Base-by-base conservation (phyloP, 2,888 invertebrate species). In the Trissoscelio sp. region DNA sequence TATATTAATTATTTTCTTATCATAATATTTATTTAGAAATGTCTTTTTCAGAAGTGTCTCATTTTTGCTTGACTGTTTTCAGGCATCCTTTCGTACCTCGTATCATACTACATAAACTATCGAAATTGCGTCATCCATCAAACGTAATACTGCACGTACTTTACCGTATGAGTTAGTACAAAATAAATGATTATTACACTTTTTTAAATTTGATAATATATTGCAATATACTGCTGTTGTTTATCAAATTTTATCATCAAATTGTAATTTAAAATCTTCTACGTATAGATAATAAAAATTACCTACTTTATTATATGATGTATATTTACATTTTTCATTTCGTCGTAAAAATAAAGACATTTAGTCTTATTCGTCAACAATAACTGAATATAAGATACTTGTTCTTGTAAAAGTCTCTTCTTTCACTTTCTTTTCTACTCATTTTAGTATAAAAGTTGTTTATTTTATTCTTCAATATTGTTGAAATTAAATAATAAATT, bases 111-210 rank as follows among this genome's bases (percentile, higher is more conserved):
- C 69, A 69, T 62, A 77, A 77, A 69, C 60, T 62, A 77, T 69
- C 58, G 69, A 62, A 77, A 77, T 77, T 77, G 69, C 69, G 28
- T 77, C 69, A 69, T 77, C 60, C 69, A 77, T 77, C 77, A 77
- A 69, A 69, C n/a, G 46, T 66, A 74, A 74, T 66, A 57, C 53
- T 16, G 69, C 46, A 44, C 46, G 44, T 77, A 69, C 55, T 77
- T 51, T 42, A 37, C 57, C 37, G 6, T 28, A 22, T 42, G 67
- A 58, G 58, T 75, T 60, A 31, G 48, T 67, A 24, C 44, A 42
- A 53, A 67, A 58, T 67, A 44, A 73, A 73, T 64, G 53, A 73
- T 73, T 64, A 55, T 55, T 64, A 18, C 51, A 11, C 3, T 58
- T 51, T 67, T 58, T 67, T 1, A 24, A 57, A 57, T 58, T 42